Evolutionary conservation across 2,888 invertebrate species (phyloP).

Genomic region (Coecobrya sp.): DNA sequence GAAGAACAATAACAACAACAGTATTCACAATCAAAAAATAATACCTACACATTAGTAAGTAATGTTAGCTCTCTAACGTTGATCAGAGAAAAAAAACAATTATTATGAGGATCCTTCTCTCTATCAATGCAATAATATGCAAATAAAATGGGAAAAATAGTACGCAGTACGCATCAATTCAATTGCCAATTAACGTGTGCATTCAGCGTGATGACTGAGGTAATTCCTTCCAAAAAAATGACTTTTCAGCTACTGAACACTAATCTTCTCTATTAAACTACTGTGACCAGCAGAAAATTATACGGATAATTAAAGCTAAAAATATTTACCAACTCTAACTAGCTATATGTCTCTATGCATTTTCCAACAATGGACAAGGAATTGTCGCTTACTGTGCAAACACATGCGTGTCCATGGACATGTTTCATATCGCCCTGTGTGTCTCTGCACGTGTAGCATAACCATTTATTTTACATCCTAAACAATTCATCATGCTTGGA

Average conservation of each 20-base stretch:
- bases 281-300: too few species aligned
- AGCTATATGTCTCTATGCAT: not conserved
- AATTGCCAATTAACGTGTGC: conserved; percentile 35
- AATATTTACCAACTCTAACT: too few species aligned
- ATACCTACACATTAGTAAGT: too few species aligned
- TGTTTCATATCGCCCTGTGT: not conserved
- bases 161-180: conserved; percentile 10
- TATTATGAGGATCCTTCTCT: not conserved
- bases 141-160: not conserved
- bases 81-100: not conserved
- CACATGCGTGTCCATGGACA: not conserved
- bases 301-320: too few species aligned
- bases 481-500: not conserved
- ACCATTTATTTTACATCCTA: not conserved
- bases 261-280: not conserved
- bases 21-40: not conserved
- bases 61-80: too few species aligned
- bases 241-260: not conserved
- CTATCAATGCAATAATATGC: not conserved
- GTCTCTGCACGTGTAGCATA: not conserved
- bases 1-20: not conserved
- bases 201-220: conserved; percentile 25
- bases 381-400: not conserved
- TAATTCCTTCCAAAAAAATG: not conserved
- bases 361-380: not conserved